Conservation (phyloP, 2,888 invertebrate genomes). For the Parascotia fuliginaria region DNA sequence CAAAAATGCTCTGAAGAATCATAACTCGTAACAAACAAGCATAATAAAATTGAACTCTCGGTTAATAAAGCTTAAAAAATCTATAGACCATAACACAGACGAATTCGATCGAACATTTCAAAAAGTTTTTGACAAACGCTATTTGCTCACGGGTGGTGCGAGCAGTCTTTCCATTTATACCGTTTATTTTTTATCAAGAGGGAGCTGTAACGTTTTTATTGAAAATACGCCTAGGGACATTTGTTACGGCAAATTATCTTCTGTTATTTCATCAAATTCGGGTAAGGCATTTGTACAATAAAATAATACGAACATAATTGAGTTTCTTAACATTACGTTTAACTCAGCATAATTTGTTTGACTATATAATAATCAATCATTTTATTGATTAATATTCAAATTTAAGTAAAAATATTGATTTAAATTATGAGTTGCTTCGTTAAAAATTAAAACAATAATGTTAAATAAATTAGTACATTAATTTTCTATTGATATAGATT, state of each 20-base stretch:
- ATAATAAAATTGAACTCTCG: slow-evolving; percentile 12
- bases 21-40: slow-evolving; percentile 11
- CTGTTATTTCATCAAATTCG: slow-evolving; percentile 21
- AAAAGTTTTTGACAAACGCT: slow-evolving; percentile 35
- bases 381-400: no score
- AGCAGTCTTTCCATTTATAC: slow-evolving; percentile 11
- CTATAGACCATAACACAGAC: slow-evolving; percentile 17
- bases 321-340: no score
- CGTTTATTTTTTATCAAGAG: slow-evolving; percentile 13
- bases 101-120: slow-evolving; percentile 28
- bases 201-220: slow-evolving; percentile 12
- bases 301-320: no score
- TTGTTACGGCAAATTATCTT: slow-evolving; percentile 13
- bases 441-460: no score
- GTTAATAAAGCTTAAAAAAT: slow-evolving; percentile 16
- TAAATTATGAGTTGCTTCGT: no score
- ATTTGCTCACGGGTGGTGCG: slow-evolving; percentile 25
- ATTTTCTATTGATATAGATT: no score
- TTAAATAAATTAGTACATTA: no score
- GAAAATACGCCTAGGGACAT: slow-evolving; percentile 7
- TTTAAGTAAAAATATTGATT: no score
- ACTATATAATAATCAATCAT: no score
- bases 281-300: background rate
- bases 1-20: slow-evolving; percentile 11
- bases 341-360: no score